Base-by-base conservation (phyloP, 2,888 invertebrate species). In the Xiphydria camelus region DNA sequence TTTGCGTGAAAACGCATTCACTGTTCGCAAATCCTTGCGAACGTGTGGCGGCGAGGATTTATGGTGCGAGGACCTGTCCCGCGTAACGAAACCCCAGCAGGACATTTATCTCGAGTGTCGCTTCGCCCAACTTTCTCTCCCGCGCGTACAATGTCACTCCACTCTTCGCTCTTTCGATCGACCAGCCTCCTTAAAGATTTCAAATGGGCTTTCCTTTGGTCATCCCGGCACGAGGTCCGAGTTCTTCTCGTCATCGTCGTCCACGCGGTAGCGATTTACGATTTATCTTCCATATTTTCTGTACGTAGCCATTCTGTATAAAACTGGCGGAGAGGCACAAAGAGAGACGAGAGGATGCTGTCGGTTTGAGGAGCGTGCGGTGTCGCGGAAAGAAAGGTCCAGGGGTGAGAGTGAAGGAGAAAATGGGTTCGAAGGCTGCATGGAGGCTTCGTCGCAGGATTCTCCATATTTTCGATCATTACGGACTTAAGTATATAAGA, bases 51-150 rank as follows among this genome's bases (percentile, higher is more conserved):
- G 21, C 31, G 32, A 20, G 38, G 34, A 25, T 33, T 33, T 33
- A 33, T 33, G 33, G 33, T 10, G 10, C 47, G 33, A 25, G 35
- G 32, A 33, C 32, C 23, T 23, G 37, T 48, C 46, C 48, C 41
- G 17, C 34, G 33, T 39, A 44, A 46, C 50, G 49, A 45, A 55
- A 60, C 55, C 45, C 53, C 45, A 49, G 38, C 36, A 53, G 56
- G 48, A 63, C 66, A 70, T 70, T 70, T 66, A 68, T 70, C 68
- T 70, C 62, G 58, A 65, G 61, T 64, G 67, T 64, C 66, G 63
- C 55, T 59, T 48, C 48, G 51, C 34, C 44, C 44, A 57, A 67
- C 66, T 66, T 65, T 66, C 65, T 59, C 66, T 57, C 49, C 41
- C 47, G n/a, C n/a, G n/a, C n/a, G n/a, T n/a, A 56, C 57, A 60